phyloP scores from a whole-genome alignment of 1,140 invertebrate species.

The Panagrolaimus sp. region DNA sequence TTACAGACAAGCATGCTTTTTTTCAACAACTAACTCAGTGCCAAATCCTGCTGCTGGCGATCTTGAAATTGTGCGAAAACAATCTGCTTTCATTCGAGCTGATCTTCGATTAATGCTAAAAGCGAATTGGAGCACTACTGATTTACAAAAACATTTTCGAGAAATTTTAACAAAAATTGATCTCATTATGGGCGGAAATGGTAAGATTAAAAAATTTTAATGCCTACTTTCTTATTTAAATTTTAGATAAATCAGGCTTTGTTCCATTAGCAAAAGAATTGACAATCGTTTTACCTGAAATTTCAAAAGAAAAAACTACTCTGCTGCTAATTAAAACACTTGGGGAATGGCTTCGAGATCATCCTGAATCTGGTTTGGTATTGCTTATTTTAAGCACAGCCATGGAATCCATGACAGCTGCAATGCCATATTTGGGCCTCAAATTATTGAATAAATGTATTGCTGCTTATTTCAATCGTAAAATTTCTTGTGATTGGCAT shows the following conservation, averaged over 20 bases:
- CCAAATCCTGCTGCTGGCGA: neutral
- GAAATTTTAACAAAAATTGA: slow-evolving; percentile 4
- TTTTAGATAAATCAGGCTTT: neutral
- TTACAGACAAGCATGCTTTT: slow-evolving; percentile 33
- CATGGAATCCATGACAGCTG: slow-evolving; percentile 13
- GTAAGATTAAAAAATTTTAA: neutral
- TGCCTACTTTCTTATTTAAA: too few relatives aligned
- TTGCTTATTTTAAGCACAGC: slow-evolving; percentile 23
- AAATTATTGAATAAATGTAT: slow-evolving; percentile 26
- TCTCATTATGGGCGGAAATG: neutral
- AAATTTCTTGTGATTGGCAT: slow-evolving; percentile 19
- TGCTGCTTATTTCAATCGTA: slow-evolving; percentile 23
- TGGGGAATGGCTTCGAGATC: slow-evolving; percentile 27
- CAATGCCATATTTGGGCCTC: slow-evolving; percentile 25
- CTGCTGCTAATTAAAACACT: slow-evolving; percentile 21
- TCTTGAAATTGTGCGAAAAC: slow-evolving; percentile 29
- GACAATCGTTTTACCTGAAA: slow-evolving; percentile 22
- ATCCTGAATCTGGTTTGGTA: slow-evolving; percentile 33
- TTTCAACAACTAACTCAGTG: slow-evolving; percentile 20
- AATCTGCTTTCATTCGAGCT: slow-evolving; percentile 28
- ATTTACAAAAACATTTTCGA: neutral
- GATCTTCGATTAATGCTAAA: slow-evolving; percentile 11
- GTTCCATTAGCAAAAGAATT: neutral
- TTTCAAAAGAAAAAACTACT: slow-evolving; percentile 24
- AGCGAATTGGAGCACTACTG: neutral